Evolutionary conservation across 2,797 vertebrate species (phyloP), one percentile per base, ranked within the genome.

Genomic region (Ispidina lecontei): DNA sequence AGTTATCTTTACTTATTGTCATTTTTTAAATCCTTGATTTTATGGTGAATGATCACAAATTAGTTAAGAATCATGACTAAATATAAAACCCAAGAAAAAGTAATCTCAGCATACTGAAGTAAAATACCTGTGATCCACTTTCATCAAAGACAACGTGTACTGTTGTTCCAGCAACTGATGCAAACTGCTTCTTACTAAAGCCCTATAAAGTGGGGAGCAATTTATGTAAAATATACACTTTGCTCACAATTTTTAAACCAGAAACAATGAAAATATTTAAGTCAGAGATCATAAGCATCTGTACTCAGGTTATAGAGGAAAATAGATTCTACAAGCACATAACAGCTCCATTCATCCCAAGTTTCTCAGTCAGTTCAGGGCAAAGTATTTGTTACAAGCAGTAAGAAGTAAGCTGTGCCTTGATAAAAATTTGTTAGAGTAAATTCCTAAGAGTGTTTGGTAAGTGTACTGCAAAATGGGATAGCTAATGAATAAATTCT

Each of bases 41-140:
- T 43, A 67, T 21, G 12, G 21, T 31, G 49, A 81, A 41, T 26
- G 7, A 59, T 67, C 25, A 44, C 15, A 51, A 69, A 44, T 60
- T 14, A 71, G 15, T 25, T 51, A 74, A 58, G 39, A 33, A 62
- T 46, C 31, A 69, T 14, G 39, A 41, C 7, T 51, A 67, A 86
- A 65, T 17, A 54, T 3, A 68, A 62, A 65, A 35, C 4, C 1
- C 16, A 70, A 29, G 37, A 84, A 76, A 56, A 60, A 60, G 26
- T 6, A n/a, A 86, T 31, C 55, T 58, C 20, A 25, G 15, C 16
- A 26, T 49, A 67, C 10, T 83, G 25, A 90, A 87, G 46, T 37
- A 58, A 47, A 86, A 96, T 97, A 99, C 99, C 99, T 99, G 99
- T 72, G 98, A 99, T 94, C 96, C 97, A 62, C 94, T 97, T 90